phyloP scores from a whole-genome alignment of 2,113 vertebrate species.

The Poecilia latipinna region DNA sequence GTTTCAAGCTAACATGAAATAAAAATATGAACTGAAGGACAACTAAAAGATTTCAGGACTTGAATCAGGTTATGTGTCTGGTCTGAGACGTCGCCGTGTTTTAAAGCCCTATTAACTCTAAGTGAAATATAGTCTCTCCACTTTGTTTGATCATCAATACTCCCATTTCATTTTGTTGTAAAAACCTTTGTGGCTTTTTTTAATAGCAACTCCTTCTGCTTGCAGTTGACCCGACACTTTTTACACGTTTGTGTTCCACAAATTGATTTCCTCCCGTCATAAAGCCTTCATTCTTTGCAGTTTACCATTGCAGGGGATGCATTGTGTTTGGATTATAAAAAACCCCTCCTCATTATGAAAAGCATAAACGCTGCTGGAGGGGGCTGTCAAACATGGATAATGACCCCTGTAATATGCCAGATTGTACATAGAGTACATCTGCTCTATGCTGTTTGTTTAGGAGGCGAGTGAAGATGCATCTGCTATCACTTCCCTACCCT shows the following conservation, averaged over 20 bases:
- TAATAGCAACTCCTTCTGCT: conserved; percentile 61
- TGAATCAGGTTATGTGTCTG: conserved; percentile 32
- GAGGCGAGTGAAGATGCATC: neutral
- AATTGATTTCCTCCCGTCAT: conserved; percentile 52
- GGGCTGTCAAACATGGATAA: conserved; percentile 54
- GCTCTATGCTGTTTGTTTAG: conserved; percentile 16
- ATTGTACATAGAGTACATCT: conserved; percentile 25
- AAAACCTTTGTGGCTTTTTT: conserved; percentile 52
- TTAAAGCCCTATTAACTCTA: conserved; percentile 50
- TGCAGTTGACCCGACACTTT: conserved; percentile 57
- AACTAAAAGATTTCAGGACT: neutral
- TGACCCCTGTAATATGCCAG: conserved; percentile 47
- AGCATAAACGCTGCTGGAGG: conserved; percentile 38
- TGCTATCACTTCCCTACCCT: neutral
- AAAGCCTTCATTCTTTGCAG: conserved; percentile 45
- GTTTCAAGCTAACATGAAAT: neutral
- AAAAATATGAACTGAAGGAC: conserved; percentile 24
- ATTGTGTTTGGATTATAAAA: conserved; percentile 39
- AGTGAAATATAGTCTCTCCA: conserved; percentile 36
- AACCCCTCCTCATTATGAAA: conserved; percentile 57
- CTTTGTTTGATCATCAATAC: conserved; percentile 46
- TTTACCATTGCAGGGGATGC: conserved; percentile 21
- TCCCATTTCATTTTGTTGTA: conserved; percentile 38
- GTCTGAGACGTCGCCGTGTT: neutral
- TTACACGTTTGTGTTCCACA: conserved; percentile 26